Percentiles rank a stretch among this genome's conserved stretches.
Conservation (phyloP, 2,888 invertebrate species). For the Gymnoscelis rufifasciata region DNA sequence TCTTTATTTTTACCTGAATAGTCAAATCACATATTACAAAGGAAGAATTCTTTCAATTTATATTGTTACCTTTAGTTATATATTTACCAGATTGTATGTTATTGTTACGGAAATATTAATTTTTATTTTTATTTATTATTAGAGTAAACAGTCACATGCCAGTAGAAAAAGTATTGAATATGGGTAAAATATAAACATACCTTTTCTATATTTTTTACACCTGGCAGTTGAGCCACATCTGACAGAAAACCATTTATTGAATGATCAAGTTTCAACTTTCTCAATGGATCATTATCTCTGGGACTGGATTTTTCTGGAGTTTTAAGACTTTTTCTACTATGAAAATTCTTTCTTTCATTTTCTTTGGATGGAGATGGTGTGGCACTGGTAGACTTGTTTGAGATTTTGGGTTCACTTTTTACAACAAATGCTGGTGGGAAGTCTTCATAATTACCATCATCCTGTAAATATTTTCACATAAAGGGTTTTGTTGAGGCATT, state of each 20-base stretch:
- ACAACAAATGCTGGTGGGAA: slow-evolving; percentile 33
- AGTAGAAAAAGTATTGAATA: no score
- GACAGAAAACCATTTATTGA: slow-evolving; percentile 43
- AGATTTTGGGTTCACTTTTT: slow-evolving; percentile 28
- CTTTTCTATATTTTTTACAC: slow-evolving; percentile 37
- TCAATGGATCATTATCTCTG: slow-evolving; percentile 45
- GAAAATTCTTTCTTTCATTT: slow-evolving; percentile 18
- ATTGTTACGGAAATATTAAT: no score
- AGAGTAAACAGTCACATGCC: no score
- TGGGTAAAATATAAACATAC: slow-evolving; percentile 30
- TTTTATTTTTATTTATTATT: no score
- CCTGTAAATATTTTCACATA: slow-evolving; percentile 31
- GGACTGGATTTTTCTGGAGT: slow-evolving; percentile 40
- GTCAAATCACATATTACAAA: no score
- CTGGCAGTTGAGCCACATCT: slow-evolving; percentile 40
- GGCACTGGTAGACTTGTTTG: slow-evolving; percentile 40
- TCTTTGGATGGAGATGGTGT: slow-evolving; percentile 41
- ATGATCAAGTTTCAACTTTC: slow-evolving; percentile 46
- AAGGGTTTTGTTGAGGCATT: background rate
- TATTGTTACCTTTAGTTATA: no score
- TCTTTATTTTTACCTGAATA: no score
- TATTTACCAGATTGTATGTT: no score
- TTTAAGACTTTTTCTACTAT: slow-evolving; percentile 30
- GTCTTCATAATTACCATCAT: slow-evolving; percentile 34
- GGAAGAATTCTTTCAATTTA: no score